Conservation (phyloP, 2,113 vertebrate species). For the Mirounga angustirostris region DNA sequence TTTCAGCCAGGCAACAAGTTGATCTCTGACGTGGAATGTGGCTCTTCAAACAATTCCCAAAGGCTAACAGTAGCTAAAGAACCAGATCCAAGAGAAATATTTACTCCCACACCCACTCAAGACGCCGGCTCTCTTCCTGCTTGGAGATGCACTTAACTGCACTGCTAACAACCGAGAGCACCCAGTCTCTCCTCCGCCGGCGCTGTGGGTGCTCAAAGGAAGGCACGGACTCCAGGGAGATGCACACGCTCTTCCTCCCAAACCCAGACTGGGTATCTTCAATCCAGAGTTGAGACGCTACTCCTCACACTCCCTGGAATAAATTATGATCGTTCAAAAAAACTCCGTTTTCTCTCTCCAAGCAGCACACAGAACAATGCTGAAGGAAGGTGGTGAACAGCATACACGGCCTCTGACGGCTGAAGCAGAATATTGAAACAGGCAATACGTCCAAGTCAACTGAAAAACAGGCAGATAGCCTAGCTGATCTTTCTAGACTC, state of each 20-base stretch:
- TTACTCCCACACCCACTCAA: neutral
- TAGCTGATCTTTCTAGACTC: neutral
- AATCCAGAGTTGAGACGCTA: neutral
- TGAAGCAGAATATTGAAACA: neutral
- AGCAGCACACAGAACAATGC: neutral
- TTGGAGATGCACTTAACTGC: neutral
- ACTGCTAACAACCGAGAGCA: neutral
- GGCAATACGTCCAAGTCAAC: neutral
- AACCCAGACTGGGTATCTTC: neutral
- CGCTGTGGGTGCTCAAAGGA: neutral
- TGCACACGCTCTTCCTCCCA: rapidly evolving
- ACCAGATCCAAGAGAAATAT: neutral
- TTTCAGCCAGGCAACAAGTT: neutral
- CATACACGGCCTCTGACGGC: neutral
- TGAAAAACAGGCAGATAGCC: neutral
- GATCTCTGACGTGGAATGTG: neutral
- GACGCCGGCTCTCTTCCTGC: neutral
- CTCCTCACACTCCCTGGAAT: neutral
- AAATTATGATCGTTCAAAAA: neutral
- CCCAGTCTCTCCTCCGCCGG: rapidly evolving
- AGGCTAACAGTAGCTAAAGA: neutral
- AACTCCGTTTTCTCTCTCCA: neutral
- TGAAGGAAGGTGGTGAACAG: neutral
- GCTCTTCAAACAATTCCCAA: neutral
- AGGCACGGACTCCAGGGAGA: neutral